A percentile compares a stretch with the other conserved stretches of the same genome.
These are phyloP conservation scores for Aspidiotus destructor DNA, from an alignment of 2,888 invertebrate genomes.

Conservation along the genomic window DNA sequence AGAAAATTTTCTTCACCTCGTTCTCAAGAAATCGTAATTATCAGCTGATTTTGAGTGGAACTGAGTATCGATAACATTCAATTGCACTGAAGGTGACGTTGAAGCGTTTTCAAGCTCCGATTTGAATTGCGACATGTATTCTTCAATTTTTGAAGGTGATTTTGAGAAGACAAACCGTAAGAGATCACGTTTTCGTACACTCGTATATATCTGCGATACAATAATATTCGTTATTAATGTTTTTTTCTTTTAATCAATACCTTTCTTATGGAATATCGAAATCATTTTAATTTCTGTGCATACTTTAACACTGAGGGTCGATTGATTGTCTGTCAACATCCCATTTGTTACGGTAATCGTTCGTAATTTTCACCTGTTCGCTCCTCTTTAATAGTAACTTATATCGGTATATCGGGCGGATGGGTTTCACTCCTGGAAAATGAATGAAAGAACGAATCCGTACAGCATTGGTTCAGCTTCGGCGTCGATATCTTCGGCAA, in stretches of 20 bases:
- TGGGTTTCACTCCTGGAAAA: slow-evolving; percentile 12
- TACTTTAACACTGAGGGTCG: slow-evolving; percentile 45
- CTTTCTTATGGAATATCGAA: background rate
- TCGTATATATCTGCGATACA: slow-evolving; percentile 53
- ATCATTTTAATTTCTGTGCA: slow-evolving; percentile 17
- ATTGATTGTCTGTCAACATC: slow-evolving; percentile 38
- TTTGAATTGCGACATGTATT: slow-evolving; percentile 50
- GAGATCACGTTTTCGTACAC: slow-evolving; percentile 61
- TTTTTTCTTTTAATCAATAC: background rate
- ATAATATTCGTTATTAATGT: background rate
- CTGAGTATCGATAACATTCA: slow-evolving; percentile 57
- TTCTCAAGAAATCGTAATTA: slow-evolving; percentile 58
- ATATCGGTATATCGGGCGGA: slow-evolving; percentile 44
- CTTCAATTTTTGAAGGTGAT: slow-evolving; percentile 52
- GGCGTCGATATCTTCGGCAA: too few relatives aligned
- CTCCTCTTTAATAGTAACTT: too few relatives aligned
- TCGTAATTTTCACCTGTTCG: too few relatives aligned
- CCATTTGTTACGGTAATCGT: slow-evolving; percentile 45
- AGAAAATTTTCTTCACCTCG: too few relatives aligned
- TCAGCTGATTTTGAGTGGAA: slow-evolving; percentile 54
- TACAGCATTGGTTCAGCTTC: too few relatives aligned
- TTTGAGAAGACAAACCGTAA: slow-evolving; percentile 58
- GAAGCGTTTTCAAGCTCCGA: slow-evolving; percentile 53
- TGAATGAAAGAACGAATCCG: slow-evolving; percentile 47
- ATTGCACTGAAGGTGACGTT: slow-evolving; percentile 50